phyloP scores from a whole-genome alignment of 2,888 invertebrate genomes.

The Xanthostigma xanthostigma region DNA sequence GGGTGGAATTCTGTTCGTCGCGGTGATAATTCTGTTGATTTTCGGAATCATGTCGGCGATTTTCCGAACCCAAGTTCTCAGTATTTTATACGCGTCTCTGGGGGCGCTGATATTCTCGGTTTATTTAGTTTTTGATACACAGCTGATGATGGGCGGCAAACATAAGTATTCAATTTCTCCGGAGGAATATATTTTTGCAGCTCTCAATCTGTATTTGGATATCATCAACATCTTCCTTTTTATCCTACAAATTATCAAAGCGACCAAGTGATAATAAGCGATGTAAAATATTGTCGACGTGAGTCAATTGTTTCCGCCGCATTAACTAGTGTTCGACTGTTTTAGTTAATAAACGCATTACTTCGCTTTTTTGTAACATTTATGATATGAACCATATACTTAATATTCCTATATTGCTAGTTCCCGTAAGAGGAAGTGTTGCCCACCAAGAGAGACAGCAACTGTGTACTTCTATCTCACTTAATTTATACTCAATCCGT shows the following conservation, averaged over 20 bases:
- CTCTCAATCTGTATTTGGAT: slow-evolving; percentile 44
- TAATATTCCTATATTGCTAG: too few species aligned
- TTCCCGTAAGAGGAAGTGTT: too few species aligned
- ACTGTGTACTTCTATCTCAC: too few species aligned
- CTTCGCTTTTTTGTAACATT: too few species aligned
- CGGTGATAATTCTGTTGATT: slow-evolving; percentile 54
- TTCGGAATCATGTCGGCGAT: slow-evolving; percentile 57
- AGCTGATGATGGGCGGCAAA: slow-evolving; percentile 85
- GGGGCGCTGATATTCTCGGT: slow-evolving; percentile 81
- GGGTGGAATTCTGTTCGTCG: slow-evolving; percentile 64
- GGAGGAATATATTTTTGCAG: slow-evolving; percentile 66
- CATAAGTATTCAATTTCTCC: slow-evolving; percentile 83
- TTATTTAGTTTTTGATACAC: slow-evolving; percentile 86
- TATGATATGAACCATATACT: too few species aligned
- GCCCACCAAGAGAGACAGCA: too few species aligned
- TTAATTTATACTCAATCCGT: too few species aligned
- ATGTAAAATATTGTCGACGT: too few species aligned
- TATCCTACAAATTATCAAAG: slow-evolving; percentile 18
- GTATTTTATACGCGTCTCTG: slow-evolving; percentile 63
- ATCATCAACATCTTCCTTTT: slow-evolving; percentile 43
- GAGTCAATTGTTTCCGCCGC: too few species aligned
- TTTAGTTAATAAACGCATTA: too few species aligned
- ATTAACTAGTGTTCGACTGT: too few species aligned
- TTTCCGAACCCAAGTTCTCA: slow-evolving; percentile 37
- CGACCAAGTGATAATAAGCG: too few species aligned